Evolutionary conservation across 1,140 invertebrate genomes (phyloP).

Genomic region (Diprion similis): DNA sequence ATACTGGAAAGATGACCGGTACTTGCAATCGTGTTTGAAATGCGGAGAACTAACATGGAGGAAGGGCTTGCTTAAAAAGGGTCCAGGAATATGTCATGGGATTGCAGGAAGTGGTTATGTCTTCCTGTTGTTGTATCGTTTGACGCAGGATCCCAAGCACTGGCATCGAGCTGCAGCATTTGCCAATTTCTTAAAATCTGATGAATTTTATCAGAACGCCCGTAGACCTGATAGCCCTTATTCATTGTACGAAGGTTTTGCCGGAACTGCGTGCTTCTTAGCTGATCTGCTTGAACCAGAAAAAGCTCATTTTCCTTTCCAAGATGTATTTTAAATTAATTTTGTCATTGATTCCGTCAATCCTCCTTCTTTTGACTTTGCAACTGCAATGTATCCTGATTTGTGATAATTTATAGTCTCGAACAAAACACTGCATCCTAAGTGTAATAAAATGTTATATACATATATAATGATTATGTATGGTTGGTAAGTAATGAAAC

Average conservation of each 20-base stretch:
- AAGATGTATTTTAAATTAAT: conserved; percentile 71
- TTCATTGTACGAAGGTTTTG: conserved; percentile 86
- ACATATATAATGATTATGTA: too few species aligned
- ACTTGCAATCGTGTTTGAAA: conserved; percentile 71
- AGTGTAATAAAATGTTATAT: too few species aligned
- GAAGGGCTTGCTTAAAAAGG: conserved; percentile 81
- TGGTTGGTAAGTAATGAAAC: too few species aligned
- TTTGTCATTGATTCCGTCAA: too few species aligned
- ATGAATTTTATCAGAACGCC: conserved; percentile 72
- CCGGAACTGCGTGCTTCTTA: conserved; percentile 85
- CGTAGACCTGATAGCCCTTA: conserved; percentile 82
- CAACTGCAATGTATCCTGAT: too few species aligned
- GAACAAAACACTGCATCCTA: too few species aligned
- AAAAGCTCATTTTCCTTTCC: conserved; percentile 84
- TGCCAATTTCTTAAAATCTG: conserved; percentile 75
- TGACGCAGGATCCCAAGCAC: conserved; percentile 76
- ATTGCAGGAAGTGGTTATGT: conserved; percentile 87
- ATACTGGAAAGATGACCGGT: conserved; percentile 76
- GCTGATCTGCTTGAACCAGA: conserved; percentile 77
- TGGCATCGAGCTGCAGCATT: conserved; percentile 78
- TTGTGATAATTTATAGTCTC: too few species aligned
- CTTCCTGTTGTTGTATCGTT: conserved; percentile 79
- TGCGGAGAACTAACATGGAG: conserved; percentile 81
- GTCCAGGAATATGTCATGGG: conserved; percentile 86
- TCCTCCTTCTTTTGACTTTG: too few species aligned